Evolutionary conservation across 2,797 vertebrate genomes (phyloP), one percentile per base, ranked within the genome.

Genomic region (Steatocranus sp.): DNA sequence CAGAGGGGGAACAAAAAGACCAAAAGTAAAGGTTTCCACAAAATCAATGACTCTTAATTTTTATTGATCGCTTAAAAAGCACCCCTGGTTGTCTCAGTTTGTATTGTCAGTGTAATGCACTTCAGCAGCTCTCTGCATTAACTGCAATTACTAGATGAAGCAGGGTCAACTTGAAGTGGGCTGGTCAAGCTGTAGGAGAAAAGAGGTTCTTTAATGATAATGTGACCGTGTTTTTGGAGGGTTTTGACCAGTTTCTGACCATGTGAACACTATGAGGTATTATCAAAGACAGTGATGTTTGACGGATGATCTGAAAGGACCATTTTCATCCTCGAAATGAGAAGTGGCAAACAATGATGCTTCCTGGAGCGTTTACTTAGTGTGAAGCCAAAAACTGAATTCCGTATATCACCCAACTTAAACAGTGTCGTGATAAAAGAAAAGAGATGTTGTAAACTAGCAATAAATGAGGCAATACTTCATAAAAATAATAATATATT

Each of bases 41-140:
- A 85, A 93, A 94, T 93, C 89, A 89, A 86, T 91, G 74, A 51
- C 50, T 66, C 79, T 82, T 79, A 83, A 85, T 86, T 82, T 34
- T 79, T 68, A 94, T 90, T 80, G 92, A 94, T 86, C 78, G 53
- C 41, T 63, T 75, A 79, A 89, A 91, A 93, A 87, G 85, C 80
- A 68, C 48, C 63, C 75, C 9, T 70, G 75, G 54, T 88, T 80
- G 83, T 88, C 81, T 88, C 58, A 17, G 80, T 54, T 66, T 80
- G 83, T 76, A 84, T 88, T 88, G 83, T 90, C 38, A 17, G 73
- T 27, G 73, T 79, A 68, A 90, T 66, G 43, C 89, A 80, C 80
- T 86, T 54, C 49, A 78, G 70, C 30, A 18, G 84, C 79, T 85
- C 78, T 79, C 82, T 85, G 86, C 82, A 50, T 89, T 87, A 85